Conservation (phyloP, 2,797 vertebrate species). For the Morus bassanus region DNA sequence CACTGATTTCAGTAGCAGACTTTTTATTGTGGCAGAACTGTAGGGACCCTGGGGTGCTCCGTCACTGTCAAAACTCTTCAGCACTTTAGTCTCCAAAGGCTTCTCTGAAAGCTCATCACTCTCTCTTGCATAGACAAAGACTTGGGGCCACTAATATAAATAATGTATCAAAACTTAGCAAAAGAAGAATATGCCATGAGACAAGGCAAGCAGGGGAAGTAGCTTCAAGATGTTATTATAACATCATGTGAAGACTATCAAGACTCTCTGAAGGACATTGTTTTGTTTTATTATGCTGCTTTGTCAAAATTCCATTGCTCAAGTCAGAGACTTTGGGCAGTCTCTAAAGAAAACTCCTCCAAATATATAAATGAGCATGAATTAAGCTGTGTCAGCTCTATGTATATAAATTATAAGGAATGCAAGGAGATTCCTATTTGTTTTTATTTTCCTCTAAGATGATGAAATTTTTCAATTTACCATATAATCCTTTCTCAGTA, state of each 20-base stretch:
- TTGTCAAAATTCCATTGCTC: background rate
- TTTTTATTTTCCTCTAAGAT: background rate
- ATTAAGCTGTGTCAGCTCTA: background rate
- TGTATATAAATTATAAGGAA: background rate
- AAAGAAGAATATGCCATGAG: background rate
- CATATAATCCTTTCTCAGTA: background rate
- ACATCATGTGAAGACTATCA: background rate
- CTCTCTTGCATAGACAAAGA: background rate
- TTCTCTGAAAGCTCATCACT: background rate
- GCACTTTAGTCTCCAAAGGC: background rate
- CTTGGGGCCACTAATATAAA: background rate
- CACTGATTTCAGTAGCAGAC: background rate
- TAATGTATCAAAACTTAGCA: conserved; percentile 20
- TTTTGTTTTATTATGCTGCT: background rate
- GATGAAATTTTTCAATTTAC: background rate
- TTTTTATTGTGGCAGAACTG: background rate
- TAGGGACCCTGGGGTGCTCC: background rate
- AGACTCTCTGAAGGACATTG: background rate
- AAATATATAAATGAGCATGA: background rate
- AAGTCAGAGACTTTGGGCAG: background rate
- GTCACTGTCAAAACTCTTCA: conserved; percentile 3
- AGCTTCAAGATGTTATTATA: background rate
- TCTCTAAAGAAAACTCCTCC: background rate
- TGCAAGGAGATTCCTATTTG: background rate
- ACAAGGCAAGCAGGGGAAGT: background rate